These are phyloP conservation scores for Charadrius vociferus DNA, from an alignment of 2,113 vertebrate species.

Conservation along the genomic window DNA sequence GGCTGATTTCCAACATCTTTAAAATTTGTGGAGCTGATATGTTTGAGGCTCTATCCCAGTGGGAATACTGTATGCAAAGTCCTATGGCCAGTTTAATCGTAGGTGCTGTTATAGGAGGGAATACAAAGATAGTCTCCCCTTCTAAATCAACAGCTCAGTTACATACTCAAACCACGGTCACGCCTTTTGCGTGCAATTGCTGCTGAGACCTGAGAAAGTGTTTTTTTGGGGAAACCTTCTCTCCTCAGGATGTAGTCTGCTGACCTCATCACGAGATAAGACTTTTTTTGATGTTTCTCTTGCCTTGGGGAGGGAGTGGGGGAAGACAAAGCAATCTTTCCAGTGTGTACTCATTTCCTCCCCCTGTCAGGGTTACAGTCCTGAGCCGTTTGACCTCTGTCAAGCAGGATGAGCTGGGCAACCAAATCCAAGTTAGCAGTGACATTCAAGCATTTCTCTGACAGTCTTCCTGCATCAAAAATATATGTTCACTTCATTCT, in stretches of 20 bases:
- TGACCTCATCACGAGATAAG: background rate
- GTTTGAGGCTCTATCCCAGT: background rate
- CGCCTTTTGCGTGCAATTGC: background rate
- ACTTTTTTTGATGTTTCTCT: background rate
- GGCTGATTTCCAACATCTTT: background rate
- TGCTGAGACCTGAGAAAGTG: background rate
- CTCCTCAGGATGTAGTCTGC: background rate
- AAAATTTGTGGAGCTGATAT: background rate
- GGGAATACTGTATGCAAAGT: background rate
- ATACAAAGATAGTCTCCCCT: background rate
- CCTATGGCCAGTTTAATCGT: background rate
- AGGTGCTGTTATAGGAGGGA: background rate
- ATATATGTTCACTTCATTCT: background rate
- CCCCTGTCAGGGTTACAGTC: background rate
- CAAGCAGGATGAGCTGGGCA: background rate
- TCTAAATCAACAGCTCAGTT: background rate
- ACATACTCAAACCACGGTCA: background rate
- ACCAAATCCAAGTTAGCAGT: background rate
- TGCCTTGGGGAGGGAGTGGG: background rate
- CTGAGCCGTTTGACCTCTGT: background rate
- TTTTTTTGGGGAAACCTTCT: background rate
- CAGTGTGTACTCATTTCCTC: background rate
- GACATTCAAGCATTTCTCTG: background rate
- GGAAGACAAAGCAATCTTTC: background rate
- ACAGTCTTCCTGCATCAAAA: background rate